These are phyloP conservation scores for Menura novaehollandiae DNA, from an alignment of 2,113 vertebrate genomes.

Conservation along the genomic window DNA sequence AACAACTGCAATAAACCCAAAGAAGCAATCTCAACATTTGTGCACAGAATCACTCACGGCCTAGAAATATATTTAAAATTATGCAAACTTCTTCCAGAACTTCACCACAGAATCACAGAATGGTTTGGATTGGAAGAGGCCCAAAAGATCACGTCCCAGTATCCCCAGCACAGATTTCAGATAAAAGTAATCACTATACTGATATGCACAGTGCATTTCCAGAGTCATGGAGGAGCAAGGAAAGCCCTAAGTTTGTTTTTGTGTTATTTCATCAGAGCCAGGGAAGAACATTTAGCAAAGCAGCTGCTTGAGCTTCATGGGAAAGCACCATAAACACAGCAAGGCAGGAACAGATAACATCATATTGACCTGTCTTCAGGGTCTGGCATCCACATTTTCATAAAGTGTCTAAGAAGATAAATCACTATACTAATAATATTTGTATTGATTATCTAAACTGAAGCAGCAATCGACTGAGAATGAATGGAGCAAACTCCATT, in stretches of 20 bases:
- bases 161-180: background rate
- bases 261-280: background rate
- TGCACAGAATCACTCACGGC: background rate
- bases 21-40: background rate
- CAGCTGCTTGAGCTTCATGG: background rate
- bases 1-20: background rate
- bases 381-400: slow-evolving; percentile 47
- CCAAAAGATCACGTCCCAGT: background rate
- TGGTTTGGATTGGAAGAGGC: background rate
- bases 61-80: background rate
- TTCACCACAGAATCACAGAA: background rate
- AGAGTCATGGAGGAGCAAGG: background rate
- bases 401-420: slow-evolving; percentile 60
- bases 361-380: slow-evolving; percentile 48
- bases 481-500: too few relatives aligned
- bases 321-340: background rate
- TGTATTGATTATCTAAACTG: slow-evolving; percentile 79
- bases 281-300: slow-evolving; percentile 13
- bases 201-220: fast-evolving
- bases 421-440: slow-evolving; percentile 79
- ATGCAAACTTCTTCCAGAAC: background rate
- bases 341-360: slow-evolving; percentile 25
- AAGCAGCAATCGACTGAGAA: slow-evolving; percentile 64
- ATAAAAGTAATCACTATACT: background rate
- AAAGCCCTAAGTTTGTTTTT: background rate